Evolutionary conservation across 2,113 vertebrate genomes (phyloP).

Genomic region (Mus spicilegus): DNA sequence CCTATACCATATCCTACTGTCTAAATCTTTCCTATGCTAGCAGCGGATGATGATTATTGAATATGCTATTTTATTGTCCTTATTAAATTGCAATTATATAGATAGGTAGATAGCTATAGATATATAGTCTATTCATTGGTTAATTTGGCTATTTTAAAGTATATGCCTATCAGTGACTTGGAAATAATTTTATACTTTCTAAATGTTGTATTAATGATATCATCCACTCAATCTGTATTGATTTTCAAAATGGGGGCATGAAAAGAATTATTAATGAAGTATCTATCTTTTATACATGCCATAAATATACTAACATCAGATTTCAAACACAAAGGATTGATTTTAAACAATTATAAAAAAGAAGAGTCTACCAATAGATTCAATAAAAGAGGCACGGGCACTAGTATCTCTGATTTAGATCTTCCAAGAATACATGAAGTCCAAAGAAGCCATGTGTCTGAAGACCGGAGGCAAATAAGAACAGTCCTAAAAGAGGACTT

Average conservation of each 20-base stretch:
- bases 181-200: background rate
- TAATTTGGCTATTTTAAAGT: conserved; percentile 22
- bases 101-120: background rate
- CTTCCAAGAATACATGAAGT: conserved; percentile 38
- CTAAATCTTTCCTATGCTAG: background rate
- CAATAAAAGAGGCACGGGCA: background rate
- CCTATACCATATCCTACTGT: background rate
- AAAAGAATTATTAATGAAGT: background rate
- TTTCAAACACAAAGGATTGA: background rate
- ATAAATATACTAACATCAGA: background rate
- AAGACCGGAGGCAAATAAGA: background rate
- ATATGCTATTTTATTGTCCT: conserved; percentile 11
- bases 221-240: background rate
- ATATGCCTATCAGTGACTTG: background rate
- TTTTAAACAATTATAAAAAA: background rate
- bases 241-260: background rate
- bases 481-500: conserved; percentile 13
- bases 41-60: background rate
- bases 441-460: conserved; percentile 33
- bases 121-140: background rate
- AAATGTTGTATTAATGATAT: background rate
- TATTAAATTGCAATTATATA: background rate
- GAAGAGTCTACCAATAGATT: background rate
- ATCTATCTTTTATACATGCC: background rate
- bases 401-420: conserved; percentile 28